Conservation (phyloP, 2,797 vertebrate genomes). For the Gadopsis bispinosus region DNA sequence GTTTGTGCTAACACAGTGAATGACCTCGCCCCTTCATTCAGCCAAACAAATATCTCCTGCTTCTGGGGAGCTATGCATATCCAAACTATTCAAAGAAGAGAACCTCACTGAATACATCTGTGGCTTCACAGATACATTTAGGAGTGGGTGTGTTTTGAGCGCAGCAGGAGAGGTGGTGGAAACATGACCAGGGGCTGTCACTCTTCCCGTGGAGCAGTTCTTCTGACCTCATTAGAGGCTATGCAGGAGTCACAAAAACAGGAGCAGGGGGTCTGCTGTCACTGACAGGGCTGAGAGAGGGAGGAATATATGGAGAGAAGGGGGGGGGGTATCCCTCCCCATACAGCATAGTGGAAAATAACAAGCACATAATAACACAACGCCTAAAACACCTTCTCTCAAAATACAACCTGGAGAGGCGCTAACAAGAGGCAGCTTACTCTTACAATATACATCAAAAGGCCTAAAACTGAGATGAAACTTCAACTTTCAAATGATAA, state of each 20-base stretch:
- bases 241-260: constrained; percentile 63
- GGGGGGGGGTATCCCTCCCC: constrained; percentile 5
- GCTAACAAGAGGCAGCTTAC: constrained; percentile 66
- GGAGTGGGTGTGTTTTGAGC: constrained; percentile 65
- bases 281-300: constrained; percentile 33
- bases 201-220: constrained; percentile 70
- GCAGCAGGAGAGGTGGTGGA: constrained; percentile 58
- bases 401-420: constrained; percentile 60
- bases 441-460: constrained; percentile 80
- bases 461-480: constrained; percentile 46
- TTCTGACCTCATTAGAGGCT: constrained; percentile 80
- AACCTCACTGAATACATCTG: constrained; percentile 37
- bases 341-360: constrained; percentile 61
- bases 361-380: constrained; percentile 63
- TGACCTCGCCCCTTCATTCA: not conserved
- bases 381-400: constrained; percentile 51
- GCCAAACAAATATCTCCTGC: constrained; percentile 27
- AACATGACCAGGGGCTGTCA: constrained; percentile 75
- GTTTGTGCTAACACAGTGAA: not conserved
- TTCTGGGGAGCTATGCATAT: constrained; percentile 11
- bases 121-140: constrained; percentile 51
- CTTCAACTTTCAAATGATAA: constrained; percentile 55
- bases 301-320: constrained; percentile 28
- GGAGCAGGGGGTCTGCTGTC: constrained; percentile 68
- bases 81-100: constrained; percentile 43